Evolutionary conservation across 2,888 invertebrate species (phyloP).

Genomic region (Elysia crispata): DNA sequence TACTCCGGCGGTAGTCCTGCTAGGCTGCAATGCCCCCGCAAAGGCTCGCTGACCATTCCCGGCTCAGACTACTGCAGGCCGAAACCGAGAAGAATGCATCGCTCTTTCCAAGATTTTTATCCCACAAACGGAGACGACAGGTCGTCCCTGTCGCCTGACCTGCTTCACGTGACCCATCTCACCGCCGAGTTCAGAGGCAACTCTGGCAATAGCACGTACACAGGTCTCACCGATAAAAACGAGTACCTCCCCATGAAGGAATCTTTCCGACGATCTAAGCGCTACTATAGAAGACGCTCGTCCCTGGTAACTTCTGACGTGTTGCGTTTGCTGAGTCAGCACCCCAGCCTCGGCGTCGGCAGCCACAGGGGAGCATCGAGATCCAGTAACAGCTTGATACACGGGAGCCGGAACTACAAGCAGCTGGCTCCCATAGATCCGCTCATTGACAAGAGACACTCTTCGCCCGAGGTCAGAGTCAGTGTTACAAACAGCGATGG

Average conservation of each 20-base stretch:
- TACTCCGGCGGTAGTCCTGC: constrained; percentile 54
- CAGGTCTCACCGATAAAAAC: constrained; percentile 51
- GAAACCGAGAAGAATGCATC: constrained; percentile 45
- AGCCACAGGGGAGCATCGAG: constrained; percentile 43
- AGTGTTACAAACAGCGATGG: constrained; percentile 25
- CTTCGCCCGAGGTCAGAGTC: constrained; percentile 58
- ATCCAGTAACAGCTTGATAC: neutral
- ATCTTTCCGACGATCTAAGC: constrained; percentile 56
- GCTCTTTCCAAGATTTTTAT: constrained; percentile 47
- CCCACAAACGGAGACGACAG: constrained; percentile 33
- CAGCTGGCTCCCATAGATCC: constrained; percentile 51
- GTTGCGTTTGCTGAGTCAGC: constrained; percentile 42
- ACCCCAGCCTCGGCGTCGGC: constrained; percentile 10
- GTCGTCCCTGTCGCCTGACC: neutral
- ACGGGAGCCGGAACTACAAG: constrained; percentile 49
- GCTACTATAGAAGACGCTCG: constrained; percentile 65
- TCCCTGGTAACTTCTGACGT: constrained; percentile 58
- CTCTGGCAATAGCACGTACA: constrained; percentile 23
- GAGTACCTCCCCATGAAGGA: constrained; percentile 53
- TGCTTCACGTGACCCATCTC: constrained; percentile 39
- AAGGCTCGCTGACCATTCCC: constrained; percentile 46
- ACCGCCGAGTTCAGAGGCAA: constrained; percentile 31
- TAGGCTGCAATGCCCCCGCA: constrained; percentile 3
- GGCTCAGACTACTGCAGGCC: constrained; percentile 25
- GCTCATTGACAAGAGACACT: constrained; percentile 60